A percentile compares a stretch with the other conserved stretches of the same genome.
Evolutionary conservation across 2,888 invertebrate species (phyloP).

Genomic region (Falcaria lacertinaria): DNA sequence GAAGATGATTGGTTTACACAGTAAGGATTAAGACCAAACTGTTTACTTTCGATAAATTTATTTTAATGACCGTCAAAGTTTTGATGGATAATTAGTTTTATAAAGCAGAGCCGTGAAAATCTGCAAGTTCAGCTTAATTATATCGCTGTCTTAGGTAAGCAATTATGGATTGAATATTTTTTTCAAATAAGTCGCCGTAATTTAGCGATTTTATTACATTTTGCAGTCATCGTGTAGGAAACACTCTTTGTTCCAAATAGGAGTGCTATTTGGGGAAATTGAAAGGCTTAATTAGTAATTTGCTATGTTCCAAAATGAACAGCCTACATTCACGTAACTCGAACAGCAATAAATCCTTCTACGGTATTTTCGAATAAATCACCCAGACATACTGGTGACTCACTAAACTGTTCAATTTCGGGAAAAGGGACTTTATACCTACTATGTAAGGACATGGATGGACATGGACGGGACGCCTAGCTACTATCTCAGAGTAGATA

Average conservation of each 20-base stretch:
- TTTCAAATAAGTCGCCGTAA: no score
- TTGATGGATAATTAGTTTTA: not conserved
- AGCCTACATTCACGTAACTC: not conserved
- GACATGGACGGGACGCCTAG: no score
- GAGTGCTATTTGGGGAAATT: no score
- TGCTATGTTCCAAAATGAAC: not conserved
- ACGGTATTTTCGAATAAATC: not conserved
- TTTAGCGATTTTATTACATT: no score
- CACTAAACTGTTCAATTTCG: not conserved
- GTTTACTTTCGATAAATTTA: constrained; percentile 9
- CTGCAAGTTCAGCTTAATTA: not conserved
- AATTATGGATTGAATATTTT: constrained; percentile 15
- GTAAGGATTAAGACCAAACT: constrained; percentile 10
- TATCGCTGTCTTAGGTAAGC: not conserved
- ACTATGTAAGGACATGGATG: not conserved
- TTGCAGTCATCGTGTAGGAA: no score
- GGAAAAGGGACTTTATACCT: not conserved
- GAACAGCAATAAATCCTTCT: not conserved
- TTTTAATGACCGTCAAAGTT: not conserved
- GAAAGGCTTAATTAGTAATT: no score
- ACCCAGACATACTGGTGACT: not conserved
- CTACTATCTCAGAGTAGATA: not conserved
- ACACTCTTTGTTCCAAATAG: no score
- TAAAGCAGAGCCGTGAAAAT: not conserved
- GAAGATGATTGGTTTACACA: constrained; percentile 27